A percentile compares a stretch with the other conserved stretches of the same genome.
Conservation (phyloP, 2,113 vertebrate species). For the Lutjanus erythropterus region DNA sequence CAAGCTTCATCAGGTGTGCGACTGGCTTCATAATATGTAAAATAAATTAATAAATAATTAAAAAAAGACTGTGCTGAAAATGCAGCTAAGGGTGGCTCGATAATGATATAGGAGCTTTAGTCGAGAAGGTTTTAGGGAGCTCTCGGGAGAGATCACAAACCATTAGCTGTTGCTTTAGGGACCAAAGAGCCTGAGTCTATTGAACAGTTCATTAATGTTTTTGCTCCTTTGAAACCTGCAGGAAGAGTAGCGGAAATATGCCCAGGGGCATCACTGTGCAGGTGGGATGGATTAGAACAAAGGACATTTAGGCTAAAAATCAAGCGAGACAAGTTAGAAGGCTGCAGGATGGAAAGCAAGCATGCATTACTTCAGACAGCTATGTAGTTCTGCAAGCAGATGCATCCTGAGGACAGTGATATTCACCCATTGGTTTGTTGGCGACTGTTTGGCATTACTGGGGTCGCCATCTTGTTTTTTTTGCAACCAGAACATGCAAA, state of each 20-base stretch:
- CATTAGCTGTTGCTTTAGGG: conserved; percentile 69
- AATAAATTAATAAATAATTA: no score
- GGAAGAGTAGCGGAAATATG: conserved; percentile 51
- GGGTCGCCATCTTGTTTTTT: no score
- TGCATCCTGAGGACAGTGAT: no score
- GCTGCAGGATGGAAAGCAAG: background rate
- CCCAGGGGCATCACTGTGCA: conserved; percentile 42
- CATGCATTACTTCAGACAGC: conserved; percentile 23
- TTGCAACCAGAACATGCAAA: no score
- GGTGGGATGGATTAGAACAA: conserved; percentile 56
- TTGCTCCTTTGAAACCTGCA: conserved; percentile 62
- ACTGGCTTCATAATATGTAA: conserved; percentile 80
- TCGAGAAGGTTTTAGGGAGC: conserved; percentile 50
- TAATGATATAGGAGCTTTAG: conserved; percentile 64
- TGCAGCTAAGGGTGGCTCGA: conserved; percentile 48
- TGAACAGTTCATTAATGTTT: conserved; percentile 76
- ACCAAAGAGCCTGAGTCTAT: conserved; percentile 53
- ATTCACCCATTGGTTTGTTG: no score
- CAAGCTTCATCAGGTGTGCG: conserved; percentile 83
- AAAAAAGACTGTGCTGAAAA: conserved; percentile 42
- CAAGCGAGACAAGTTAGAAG: conserved; percentile 24
- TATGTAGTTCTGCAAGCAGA: conserved; percentile 38
- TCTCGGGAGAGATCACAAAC: conserved; percentile 67
- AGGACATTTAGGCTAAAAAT: conserved; percentile 39
- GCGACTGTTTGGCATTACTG: no score